Evolutionary conservation across 1,140 invertebrate species (phyloP).

Genomic region (Solenopsis fugax): DNA sequence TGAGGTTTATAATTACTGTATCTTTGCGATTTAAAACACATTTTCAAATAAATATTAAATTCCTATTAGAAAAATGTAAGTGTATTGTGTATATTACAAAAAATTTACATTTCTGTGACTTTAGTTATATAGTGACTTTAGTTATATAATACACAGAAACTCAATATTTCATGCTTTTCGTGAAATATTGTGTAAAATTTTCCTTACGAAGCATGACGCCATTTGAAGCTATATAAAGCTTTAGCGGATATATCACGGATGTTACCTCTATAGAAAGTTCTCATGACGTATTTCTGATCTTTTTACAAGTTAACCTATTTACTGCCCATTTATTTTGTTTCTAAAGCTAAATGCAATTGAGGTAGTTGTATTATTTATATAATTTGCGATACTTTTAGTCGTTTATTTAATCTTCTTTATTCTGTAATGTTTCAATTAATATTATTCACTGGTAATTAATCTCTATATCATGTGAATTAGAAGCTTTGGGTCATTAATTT

Average conservation of each 20-base stretch:
- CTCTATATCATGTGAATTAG: neutral
- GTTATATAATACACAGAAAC: neutral
- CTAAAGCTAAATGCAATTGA: neutral
- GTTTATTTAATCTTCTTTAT: neutral
- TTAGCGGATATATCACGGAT: conserved; percentile 11
- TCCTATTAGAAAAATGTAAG: neutral
- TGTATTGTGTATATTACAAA: neutral
- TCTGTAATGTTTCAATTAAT: neutral
- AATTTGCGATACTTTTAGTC: neutral
- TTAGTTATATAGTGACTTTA: too few species aligned
- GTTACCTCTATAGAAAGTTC: neutral
- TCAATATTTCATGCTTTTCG: neutral
- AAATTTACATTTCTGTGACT: conserved; percentile 33
- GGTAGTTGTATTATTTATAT: neutral
- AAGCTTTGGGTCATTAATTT: neutral
- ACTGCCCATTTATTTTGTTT: neutral
- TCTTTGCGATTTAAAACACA: neutral
- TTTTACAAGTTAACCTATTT: neutral
- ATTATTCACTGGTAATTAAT: conserved; percentile 1
- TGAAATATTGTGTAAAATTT: conserved; percentile 35
- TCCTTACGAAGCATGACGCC: conserved; percentile 7
- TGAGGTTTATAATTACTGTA: neutral
- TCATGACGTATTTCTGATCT: neutral
- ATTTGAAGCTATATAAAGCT: neutral
- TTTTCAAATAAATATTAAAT: neutral